These are phyloP conservation scores for Heliangelus exortis DNA, from an alignment of 2,797 vertebrate species.

Conservation along the genomic window DNA sequence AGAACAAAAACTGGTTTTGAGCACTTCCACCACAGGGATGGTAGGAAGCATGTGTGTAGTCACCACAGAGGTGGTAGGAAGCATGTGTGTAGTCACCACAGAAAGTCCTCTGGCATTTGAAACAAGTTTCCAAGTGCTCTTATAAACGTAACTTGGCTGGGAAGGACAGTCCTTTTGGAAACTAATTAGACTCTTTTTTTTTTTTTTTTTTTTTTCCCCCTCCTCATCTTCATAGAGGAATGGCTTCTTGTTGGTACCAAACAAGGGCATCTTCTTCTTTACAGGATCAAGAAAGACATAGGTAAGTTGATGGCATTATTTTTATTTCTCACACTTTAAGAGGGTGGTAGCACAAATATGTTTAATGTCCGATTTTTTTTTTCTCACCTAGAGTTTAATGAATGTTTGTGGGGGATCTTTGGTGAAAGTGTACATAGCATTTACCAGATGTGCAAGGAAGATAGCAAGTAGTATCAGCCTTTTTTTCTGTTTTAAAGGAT, in stretches of 20 bases:
- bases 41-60: background rate
- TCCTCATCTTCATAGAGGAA: conserved; percentile 84
- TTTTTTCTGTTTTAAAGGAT: background rate
- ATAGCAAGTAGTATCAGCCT: background rate
- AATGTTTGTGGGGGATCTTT: background rate
- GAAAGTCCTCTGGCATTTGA: background rate
- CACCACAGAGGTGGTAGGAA: background rate
- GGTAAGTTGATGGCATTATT: conserved; percentile 75
- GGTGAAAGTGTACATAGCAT: background rate
- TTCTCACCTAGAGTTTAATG: background rate
- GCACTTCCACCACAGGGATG: background rate
- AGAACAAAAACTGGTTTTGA: background rate
- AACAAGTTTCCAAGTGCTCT: background rate
- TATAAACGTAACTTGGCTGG: background rate
- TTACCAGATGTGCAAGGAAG: background rate
- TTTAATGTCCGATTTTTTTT: background rate
- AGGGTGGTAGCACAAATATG: background rate
- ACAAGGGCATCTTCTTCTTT: conserved; percentile 95
- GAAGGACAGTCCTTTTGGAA: background rate
- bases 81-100: accelerated
- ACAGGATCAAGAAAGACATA: conserved; percentile 92
- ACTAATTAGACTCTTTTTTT: background rate
- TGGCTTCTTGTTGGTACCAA: conserved; percentile 98
- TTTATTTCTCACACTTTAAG: background rate
- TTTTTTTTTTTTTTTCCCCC: background rate